A percentile compares a stretch with the other conserved stretches of the same genome.
Evolutionary conservation across 2,888 invertebrate species (phyloP).

Genomic region (Ormyrus thymus): DNA sequence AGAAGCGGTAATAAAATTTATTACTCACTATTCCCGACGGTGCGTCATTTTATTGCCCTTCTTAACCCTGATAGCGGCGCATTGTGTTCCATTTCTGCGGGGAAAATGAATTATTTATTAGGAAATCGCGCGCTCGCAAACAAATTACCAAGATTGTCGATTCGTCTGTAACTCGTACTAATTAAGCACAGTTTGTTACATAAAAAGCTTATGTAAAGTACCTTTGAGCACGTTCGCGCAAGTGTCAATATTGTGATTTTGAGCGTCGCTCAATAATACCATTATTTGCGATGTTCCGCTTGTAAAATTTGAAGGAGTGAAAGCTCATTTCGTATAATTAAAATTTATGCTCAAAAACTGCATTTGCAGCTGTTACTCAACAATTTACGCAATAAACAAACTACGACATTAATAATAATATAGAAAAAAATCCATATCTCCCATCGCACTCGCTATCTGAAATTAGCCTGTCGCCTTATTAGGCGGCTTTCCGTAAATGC

Average conservation of each 20-base stretch:
- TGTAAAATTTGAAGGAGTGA: not conserved
- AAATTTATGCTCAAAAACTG: not conserved
- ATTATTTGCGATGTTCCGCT: too few relatives aligned
- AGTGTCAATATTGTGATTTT: constrained; percentile 8
- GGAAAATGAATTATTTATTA: constrained; percentile 31
- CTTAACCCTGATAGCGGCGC: not conserved
- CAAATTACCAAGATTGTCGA: constrained; percentile 6
- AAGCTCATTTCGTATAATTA: constrained; percentile 2
- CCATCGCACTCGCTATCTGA: too few relatives aligned
- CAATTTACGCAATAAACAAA: too few relatives aligned
- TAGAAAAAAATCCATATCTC: too few relatives aligned
- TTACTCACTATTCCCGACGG: not conserved
- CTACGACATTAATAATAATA: too few relatives aligned
- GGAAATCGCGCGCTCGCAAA: not conserved
- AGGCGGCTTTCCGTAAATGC: too few relatives aligned
- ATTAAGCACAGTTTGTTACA: constrained; percentile 12
- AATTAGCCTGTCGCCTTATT: too few relatives aligned
- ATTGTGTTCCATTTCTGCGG: not conserved
- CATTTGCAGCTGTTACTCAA: too few relatives aligned
- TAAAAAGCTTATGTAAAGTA: constrained; percentile 47
- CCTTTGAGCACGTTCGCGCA: constrained; percentile 1
- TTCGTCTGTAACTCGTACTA: not conserved
- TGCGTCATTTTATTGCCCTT: not conserved
- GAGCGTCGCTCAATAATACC: too few relatives aligned
- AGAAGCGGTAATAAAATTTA: constrained; percentile 1